These are phyloP conservation scores for Solea senegalensis DNA, from an alignment of 2,113 vertebrate genomes.

Conservation along the genomic window DNA sequence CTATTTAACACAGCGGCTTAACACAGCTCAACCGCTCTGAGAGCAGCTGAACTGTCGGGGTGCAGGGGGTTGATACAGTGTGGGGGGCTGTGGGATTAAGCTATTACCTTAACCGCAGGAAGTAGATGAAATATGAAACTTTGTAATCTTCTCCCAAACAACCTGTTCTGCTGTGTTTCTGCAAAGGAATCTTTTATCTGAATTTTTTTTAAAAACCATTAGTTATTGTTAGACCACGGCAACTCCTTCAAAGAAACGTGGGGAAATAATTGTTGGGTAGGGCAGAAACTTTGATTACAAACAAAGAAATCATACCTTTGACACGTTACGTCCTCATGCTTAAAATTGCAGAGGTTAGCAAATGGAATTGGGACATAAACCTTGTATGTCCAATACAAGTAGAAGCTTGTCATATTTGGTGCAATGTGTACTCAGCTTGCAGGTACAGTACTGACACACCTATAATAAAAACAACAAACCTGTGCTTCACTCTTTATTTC, in stretches of 20 bases:
- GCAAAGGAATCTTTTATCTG: neutral
- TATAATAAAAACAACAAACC: neutral
- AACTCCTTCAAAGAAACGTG: neutral
- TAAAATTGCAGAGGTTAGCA: constrained; percentile 38
- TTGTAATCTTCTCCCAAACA: constrained; percentile 29
- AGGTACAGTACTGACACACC: constrained; percentile 10
- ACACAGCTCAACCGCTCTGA: constrained; percentile 49
- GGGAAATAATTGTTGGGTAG: neutral
- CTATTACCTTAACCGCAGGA: constrained; percentile 67
- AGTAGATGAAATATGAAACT: constrained; percentile 60
- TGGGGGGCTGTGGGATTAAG: constrained; percentile 54
- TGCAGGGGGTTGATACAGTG: constrained; percentile 39
- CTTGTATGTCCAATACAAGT: constrained; percentile 34
- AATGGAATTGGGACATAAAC: constrained; percentile 17
- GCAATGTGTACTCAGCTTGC: constrained; percentile 35
- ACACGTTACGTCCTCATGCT: constrained; percentile 14
- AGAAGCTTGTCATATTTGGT: constrained; percentile 32
- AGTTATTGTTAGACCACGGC: neutral
- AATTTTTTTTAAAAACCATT: constrained; percentile 1
- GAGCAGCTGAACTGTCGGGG: constrained; percentile 40
- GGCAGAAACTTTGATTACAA: constrained; percentile 16
- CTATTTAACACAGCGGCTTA: constrained; percentile 71
- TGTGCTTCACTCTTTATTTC: neutral
- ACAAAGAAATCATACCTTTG: neutral
- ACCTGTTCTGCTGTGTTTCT: constrained; percentile 15